These are phyloP conservation scores for Rhinophrynus dorsalis DNA, from an alignment of 2,797 vertebrate species.

Conservation along the genomic window DNA sequence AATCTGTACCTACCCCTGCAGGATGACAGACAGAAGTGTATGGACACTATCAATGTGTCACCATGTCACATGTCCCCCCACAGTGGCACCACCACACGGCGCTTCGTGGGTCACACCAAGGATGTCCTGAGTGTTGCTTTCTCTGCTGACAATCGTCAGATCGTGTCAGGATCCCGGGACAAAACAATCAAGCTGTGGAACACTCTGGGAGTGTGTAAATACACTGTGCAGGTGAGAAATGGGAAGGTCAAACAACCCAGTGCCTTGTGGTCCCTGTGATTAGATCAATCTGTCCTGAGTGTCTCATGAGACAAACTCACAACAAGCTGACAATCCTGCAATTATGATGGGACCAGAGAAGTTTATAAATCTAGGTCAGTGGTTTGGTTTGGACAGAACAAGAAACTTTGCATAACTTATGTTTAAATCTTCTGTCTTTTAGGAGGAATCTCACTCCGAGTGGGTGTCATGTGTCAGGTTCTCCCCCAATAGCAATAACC, in stretches of 20 bases:
- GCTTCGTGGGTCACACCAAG: constrained; percentile 92
- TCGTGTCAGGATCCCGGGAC: constrained; percentile 92
- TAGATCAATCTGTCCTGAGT: constrained; percentile 3
- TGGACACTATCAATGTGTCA: neutral
- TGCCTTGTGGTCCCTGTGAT: constrained; percentile 64
- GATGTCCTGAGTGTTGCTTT: constrained; percentile 97
- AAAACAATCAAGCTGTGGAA: constrained; percentile 99
- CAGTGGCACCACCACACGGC: constrained; percentile 87
- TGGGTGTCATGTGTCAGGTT: constrained; percentile 66
- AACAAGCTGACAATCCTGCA: constrained; percentile 18
- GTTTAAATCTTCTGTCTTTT: neutral
- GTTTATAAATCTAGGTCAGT: neutral
- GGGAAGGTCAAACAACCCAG: neutral
- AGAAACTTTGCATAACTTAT: neutral
- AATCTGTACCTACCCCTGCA: neutral
- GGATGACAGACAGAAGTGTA: neutral
- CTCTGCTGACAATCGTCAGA: constrained; percentile 96
- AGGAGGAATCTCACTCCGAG: constrained; percentile 40
- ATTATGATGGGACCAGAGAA: constrained; percentile 18
- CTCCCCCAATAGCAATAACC: constrained; percentile 86
- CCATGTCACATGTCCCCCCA: neutral
- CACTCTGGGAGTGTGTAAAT: constrained; percentile 95
- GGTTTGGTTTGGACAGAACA: no score
- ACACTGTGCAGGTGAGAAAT: constrained; percentile 89
- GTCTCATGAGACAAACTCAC: neutral